A percentile compares a stretch with the other conserved stretches of the same genome.
Conservation (phyloP, 2,888 invertebrate genomes). For the Adelognathus sp. region DNA sequence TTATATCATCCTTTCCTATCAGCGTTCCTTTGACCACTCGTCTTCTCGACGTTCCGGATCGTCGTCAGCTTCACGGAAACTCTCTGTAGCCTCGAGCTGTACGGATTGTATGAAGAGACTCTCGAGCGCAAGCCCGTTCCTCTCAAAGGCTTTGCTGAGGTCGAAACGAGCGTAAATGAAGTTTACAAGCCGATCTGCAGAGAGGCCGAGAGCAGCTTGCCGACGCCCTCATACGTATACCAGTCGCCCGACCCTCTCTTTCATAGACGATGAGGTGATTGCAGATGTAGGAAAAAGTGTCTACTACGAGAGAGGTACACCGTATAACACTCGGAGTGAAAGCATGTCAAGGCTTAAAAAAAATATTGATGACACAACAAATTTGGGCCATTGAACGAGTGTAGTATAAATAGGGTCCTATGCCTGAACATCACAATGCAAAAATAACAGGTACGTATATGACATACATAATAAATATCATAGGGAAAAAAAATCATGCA, state of each 20-base stretch:
- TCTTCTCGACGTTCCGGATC: not conserved
- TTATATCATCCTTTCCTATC: slow-evolving; percentile 36
- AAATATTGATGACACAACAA: too few relatives aligned
- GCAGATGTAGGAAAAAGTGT: slow-evolving; percentile 29
- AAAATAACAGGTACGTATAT: too few relatives aligned
- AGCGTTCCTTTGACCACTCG: slow-evolving; percentile 24
- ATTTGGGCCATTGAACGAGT: too few relatives aligned
- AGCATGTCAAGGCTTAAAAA: too few relatives aligned
- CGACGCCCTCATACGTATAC: slow-evolving; percentile 13
- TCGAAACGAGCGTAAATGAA: slow-evolving; percentile 53
- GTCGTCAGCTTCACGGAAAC: not conserved
- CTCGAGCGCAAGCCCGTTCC: slow-evolving; percentile 39
- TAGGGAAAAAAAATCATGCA: too few relatives aligned
- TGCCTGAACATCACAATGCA: too few relatives aligned
- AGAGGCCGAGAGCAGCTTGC: slow-evolving; percentile 16
- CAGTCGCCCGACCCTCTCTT: not conserved
- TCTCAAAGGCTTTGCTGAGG: slow-evolving; percentile 44
- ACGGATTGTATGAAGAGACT: slow-evolving; percentile 7
- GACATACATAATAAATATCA: too few relatives aligned
- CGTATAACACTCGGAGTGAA: too few relatives aligned
- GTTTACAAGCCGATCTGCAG: slow-evolving; percentile 17
- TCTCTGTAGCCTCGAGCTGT: not conserved
- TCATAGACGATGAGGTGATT: slow-evolving; percentile 5
- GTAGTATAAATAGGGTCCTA: too few relatives aligned
- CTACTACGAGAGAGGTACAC: too few relatives aligned